phyloP scores from a whole-genome alignment of 2,113 vertebrate genomes.

The Bubalus kerabau region DNA sequence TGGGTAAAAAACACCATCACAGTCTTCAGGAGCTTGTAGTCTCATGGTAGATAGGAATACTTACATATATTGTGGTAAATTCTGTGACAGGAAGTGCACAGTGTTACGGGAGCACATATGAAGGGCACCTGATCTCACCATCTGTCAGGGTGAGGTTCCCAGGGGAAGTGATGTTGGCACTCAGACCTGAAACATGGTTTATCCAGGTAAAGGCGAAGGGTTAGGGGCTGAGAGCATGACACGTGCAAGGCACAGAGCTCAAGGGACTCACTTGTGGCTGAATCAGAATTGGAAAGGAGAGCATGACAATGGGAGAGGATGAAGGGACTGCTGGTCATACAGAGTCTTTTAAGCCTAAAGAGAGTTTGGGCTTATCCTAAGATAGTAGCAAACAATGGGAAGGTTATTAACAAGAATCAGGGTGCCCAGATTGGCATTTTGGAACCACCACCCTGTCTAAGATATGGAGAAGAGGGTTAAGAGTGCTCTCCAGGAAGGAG shows the following conservation, averaged over 20 bases:
- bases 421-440: not conserved
- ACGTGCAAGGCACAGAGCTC: not conserved
- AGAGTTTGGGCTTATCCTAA: not conserved
- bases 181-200: not conserved
- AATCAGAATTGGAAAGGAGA: not conserved
- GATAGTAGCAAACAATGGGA: not conserved
- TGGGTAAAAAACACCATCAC: not conserved
- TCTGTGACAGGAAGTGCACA: not conserved
- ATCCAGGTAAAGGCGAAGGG: not conserved
- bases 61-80: not conserved
- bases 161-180: not conserved
- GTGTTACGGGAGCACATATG: not conserved
- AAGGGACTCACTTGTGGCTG: not conserved
- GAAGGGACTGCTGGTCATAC: not conserved
- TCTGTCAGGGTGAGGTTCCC: not conserved
- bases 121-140: not conserved
- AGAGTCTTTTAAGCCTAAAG: not conserved
- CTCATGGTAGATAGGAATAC: not conserved
- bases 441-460: not conserved
- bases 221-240: not conserved
- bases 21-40: not conserved
- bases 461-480: not conserved
- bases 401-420: not conserved
- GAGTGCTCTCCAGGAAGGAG: not conserved
- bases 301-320: not conserved